Percentiles rank a stretch among this genome's conserved stretches.
Conservation (phyloP, 35 echinoderm and acorn worm genomes). For the Heliocidaris tuberculata region DNA sequence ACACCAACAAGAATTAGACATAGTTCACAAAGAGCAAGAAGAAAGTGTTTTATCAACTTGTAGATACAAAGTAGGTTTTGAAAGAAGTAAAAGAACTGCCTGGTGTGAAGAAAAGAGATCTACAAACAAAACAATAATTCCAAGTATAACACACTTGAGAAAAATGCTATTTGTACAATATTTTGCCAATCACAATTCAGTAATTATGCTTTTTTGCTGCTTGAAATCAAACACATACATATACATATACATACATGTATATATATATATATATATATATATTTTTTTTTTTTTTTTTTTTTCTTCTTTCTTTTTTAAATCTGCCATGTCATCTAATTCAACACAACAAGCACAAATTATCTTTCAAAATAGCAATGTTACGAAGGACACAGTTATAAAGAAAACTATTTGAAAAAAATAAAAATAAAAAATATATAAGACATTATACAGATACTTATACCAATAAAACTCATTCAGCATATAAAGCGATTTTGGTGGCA, state of each 20-base stretch:
- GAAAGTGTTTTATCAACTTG: neutral
- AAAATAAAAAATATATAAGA: too few species aligned
- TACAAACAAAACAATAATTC: neutral
- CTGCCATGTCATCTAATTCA: neutral
- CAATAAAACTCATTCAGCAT: neutral
- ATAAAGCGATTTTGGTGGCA: neutral
- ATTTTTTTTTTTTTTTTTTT: too few species aligned
- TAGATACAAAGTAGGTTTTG: neutral
- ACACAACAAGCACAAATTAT: neutral
- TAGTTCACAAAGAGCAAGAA: neutral
- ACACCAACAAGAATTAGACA: neutral
- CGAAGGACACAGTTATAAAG: neutral
- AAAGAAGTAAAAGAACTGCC: neutral
- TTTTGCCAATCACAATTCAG: neutral
- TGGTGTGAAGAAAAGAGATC: neutral
- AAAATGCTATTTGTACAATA: neutral
- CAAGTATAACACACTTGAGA: neutral
- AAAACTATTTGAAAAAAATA: too few species aligned
- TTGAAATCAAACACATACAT: too few species aligned
- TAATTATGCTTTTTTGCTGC: neutral
- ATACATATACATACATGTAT: too few species aligned
- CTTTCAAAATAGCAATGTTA: neutral
- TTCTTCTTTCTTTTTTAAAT: too few species aligned
- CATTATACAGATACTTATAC: neutral
- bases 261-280: neutral